Evolutionary conservation across 2,888 invertebrate species (phyloP).

Genomic region (Cyaniris semiargus): DNA sequence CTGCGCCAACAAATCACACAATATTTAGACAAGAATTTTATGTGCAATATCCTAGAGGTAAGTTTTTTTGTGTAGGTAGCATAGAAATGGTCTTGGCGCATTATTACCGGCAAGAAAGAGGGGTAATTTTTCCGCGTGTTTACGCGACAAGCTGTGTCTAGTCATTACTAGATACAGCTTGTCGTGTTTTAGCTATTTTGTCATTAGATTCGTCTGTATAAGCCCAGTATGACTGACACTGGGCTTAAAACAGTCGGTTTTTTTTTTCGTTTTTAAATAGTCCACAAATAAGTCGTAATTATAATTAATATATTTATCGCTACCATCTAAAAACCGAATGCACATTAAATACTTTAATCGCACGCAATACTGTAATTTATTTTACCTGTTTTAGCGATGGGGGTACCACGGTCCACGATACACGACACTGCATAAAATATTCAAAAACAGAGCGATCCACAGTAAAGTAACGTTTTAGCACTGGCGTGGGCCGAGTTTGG

Average conservation of each 20-base stretch:
- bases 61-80: no score
- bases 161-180: neutral
- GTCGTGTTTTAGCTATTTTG: neutral
- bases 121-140: neutral
- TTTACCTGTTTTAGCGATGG: conserved; percentile 28
- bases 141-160: no score
- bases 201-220: neutral
- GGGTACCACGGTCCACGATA: neutral
- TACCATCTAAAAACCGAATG: conserved; percentile 2
- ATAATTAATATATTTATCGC: conserved; percentile 9
- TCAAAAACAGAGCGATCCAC: conserved; percentile 4
- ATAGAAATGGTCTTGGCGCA: neutral
- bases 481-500: neutral
- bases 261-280: neutral
- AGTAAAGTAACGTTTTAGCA: neutral
- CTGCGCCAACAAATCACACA: neutral
- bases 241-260: neutral
- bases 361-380: conserved; percentile 28
- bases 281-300: neutral
- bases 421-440: conserved; percentile 14
- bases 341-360: conserved; percentile 6
- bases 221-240: neutral
- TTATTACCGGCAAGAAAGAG: neutral
- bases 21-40: no score
- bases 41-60: neutral